Conservation (phyloP, 2,797 vertebrate species). For the Acestrorhynchus altus region DNA sequence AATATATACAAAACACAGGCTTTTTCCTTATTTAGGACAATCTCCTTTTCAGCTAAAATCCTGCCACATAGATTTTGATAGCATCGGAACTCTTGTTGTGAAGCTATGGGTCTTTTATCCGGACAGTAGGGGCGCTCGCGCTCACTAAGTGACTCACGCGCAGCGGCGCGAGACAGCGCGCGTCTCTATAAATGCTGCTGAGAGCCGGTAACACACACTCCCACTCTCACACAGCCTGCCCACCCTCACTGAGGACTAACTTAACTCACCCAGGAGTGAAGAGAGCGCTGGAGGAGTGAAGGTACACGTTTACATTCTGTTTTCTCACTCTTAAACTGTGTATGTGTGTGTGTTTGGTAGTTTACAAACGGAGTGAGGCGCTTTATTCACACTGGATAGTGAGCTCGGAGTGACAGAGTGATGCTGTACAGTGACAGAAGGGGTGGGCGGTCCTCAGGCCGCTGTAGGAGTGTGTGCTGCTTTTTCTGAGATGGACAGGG, state of each 20-base stretch:
- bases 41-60: too few species aligned
- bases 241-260: conserved; percentile 61
- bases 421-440: background rate
- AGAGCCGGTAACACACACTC: conserved; percentile 43
- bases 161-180: conserved; percentile 47
- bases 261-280: conserved; percentile 25
- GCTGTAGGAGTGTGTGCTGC: background rate
- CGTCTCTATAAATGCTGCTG: conserved; percentile 43
- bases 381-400: too few species aligned
- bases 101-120: conserved; percentile 61
- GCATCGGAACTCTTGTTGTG: conserved; percentile 79
- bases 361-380: too few species aligned
- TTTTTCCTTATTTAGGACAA: too few species aligned
- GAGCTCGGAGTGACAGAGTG: background rate
- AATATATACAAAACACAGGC: too few species aligned
- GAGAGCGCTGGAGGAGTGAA: conserved; percentile 56
- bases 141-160: conserved; percentile 71
- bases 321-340: too few species aligned
- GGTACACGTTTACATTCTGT: conserved; percentile 65
- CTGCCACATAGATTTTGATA: too few species aligned
- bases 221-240: conserved; percentile 30
- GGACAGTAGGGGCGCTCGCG: conserved; percentile 66
- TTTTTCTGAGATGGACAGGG: background rate
- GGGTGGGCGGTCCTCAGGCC: background rate
- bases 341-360: too few species aligned